Percentiles rank a stretch among this genome's conserved stretches.
Evolutionary conservation across 1,140 invertebrate genomes (phyloP).

Genomic region (Sycophila sp.): DNA sequence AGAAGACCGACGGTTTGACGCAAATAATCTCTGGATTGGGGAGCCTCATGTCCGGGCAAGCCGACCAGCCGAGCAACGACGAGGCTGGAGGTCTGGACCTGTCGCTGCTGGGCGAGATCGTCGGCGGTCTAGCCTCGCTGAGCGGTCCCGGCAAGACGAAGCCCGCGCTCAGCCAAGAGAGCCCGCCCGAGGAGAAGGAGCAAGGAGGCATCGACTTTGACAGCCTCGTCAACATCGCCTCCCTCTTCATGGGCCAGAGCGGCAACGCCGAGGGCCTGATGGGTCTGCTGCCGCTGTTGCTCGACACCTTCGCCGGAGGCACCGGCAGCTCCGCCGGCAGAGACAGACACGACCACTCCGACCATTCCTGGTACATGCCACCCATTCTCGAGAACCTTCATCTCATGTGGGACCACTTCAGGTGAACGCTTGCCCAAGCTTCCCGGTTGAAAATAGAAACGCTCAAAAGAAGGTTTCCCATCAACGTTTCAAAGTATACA

Average conservation of each 20-base stretch:
- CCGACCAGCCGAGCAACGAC: constrained; percentile 49
- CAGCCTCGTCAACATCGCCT: constrained; percentile 71
- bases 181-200: constrained; percentile 26
- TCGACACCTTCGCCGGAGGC: constrained; percentile 68
- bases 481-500: no score
- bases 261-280: constrained; percentile 69
- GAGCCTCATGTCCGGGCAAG: constrained; percentile 58
- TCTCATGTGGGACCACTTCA: constrained; percentile 80
- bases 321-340: constrained; percentile 60
- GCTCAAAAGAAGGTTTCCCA: no score
- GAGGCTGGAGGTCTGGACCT: constrained; percentile 65
- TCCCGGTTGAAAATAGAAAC: no score
- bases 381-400: constrained; percentile 79
- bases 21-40: constrained; percentile 65
- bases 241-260: constrained; percentile 67
- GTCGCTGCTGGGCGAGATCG: constrained; percentile 65
- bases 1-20: constrained; percentile 44
- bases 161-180: constrained; percentile 44
- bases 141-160: constrained; percentile 16
- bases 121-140: constrained; percentile 64
- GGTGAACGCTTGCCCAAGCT: no score
- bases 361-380: constrained; percentile 77
- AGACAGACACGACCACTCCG: constrained; percentile 71
- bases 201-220: constrained; percentile 65
- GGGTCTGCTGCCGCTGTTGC: constrained; percentile 72